These are phyloP conservation scores for Cryptotermes secundus DNA, from an alignment of 1,140 invertebrate genomes.

Conservation along the genomic window DNA sequence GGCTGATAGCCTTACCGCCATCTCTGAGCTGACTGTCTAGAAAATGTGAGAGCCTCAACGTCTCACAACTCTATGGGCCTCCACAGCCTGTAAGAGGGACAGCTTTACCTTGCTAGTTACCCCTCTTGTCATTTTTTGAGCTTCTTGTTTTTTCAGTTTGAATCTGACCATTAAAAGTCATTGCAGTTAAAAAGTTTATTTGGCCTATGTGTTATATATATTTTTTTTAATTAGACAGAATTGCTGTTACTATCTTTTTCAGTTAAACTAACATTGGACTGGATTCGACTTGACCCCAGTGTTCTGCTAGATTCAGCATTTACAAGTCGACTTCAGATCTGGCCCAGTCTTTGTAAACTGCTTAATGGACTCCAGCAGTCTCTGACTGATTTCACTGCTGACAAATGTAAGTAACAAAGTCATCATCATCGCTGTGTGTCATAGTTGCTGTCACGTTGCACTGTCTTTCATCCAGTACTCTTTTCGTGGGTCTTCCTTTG, in stretches of 20 bases:
- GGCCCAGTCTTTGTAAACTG: conserved; percentile 74
- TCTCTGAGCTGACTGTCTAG: no score
- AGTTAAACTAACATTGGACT: conserved; percentile 75
- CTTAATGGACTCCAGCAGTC: conserved; percentile 64
- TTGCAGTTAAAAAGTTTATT: background rate
- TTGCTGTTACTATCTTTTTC: conserved; percentile 40
- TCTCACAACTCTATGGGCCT: no score
- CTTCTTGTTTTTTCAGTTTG: no score
- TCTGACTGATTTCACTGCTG: conserved; percentile 50
- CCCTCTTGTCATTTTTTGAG: no score
- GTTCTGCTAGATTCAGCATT: conserved; percentile 61
- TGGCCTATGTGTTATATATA: conserved; percentile 30
- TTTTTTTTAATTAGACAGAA: background rate
- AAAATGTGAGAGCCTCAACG: no score
- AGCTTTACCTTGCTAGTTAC: no score
- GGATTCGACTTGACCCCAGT: conserved; percentile 61
- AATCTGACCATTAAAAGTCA: no score
- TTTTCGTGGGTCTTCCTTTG: no score
- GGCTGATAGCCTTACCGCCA: no score
- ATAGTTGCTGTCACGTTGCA: no score
- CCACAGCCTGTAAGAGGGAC: no score
- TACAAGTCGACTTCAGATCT: conserved; percentile 67
- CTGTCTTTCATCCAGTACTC: no score
- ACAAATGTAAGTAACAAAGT: conserved; percentile 49
- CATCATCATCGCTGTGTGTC: background rate